Evolutionary conservation across 2,113 vertebrate genomes (phyloP).

Genomic region (Ammodytes dubius): DNA sequence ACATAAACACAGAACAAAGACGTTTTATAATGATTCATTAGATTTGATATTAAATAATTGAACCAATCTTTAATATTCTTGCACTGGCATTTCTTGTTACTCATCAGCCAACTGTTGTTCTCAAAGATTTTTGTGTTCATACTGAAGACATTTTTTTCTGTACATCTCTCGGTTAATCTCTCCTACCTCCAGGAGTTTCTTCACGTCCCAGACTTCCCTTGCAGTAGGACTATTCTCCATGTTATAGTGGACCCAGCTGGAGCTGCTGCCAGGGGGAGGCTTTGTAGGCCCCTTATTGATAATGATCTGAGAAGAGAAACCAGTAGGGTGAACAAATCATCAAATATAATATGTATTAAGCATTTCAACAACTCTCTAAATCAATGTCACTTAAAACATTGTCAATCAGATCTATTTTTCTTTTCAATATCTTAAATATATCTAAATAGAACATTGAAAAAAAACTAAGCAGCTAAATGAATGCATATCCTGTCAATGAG

Average conservation of each 20-base stretch:
- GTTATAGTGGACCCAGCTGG: conserved; percentile 89
- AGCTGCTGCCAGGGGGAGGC: conserved; percentile 19
- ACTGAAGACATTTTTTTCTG: background rate
- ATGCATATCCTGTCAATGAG: conserved; percentile 74
- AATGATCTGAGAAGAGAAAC: conserved; percentile 87
- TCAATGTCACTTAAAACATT: background rate
- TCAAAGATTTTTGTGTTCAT: too few species aligned
- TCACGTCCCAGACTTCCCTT: conserved; percentile 96
- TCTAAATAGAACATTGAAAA: conserved; percentile 20
- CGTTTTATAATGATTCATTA: too few species aligned
- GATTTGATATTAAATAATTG: background rate
- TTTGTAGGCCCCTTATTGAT: conserved; percentile 91
- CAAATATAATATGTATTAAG: background rate
- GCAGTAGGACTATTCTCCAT: conserved; percentile 90
- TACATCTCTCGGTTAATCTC: background rate
- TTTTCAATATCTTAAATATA: too few species aligned
- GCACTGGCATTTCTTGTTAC: background rate
- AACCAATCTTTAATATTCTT: background rate
- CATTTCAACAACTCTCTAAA: background rate
- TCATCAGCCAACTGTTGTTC: background rate
- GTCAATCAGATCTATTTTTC: too few species aligned
- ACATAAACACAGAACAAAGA: too few species aligned
- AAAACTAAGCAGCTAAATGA: conserved; percentile 38
- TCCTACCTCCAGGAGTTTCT: conserved; percentile 93
- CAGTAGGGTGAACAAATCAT: conserved; percentile 8